phyloP scores from a whole-genome alignment of 2,888 invertebrate genomes.

The Chirona hameri region DNA sequence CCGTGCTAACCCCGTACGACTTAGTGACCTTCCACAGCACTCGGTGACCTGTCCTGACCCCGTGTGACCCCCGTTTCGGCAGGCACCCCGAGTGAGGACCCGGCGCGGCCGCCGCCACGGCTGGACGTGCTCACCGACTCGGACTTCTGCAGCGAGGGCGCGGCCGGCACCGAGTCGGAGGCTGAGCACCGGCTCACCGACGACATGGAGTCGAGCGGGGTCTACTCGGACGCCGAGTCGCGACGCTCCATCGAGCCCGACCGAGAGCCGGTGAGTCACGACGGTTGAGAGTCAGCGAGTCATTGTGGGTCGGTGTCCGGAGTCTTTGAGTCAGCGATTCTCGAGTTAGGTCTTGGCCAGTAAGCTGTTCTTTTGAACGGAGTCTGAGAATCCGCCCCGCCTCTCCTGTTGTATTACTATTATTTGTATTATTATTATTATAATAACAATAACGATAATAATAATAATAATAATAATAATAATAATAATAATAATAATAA shows the following conservation, averaged over 20 bases:
- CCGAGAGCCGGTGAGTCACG: slow-evolving; percentile 25
- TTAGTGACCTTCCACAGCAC: no score
- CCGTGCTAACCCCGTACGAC: no score
- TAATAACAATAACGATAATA: no score
- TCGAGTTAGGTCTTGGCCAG: no score
- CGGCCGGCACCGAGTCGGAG: slow-evolving; percentile 62
- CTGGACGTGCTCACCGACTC: slow-evolving; percentile 80
- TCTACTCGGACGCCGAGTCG: slow-evolving; percentile 66
- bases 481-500: no score
- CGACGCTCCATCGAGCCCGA: slow-evolving; percentile 37
- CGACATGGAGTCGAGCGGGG: slow-evolving; percentile 86
- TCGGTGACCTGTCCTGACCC: neutral
- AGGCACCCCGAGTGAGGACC: slow-evolving; percentile 41
- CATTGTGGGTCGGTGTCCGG: neutral
- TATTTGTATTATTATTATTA: no score
- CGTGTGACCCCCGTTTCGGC: neutral
- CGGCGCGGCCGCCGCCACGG: slow-evolving; percentile 40
- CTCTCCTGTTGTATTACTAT: no score
- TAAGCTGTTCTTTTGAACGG: no score
- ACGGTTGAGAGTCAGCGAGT: neutral
- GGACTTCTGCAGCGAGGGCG: slow-evolving; percentile 63
- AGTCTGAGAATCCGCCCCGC: no score
- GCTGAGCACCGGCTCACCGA: slow-evolving; percentile 64
- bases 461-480: no score
- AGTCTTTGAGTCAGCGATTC: no score